These are phyloP conservation scores for Elachura formosa DNA, from an alignment of 2,113 vertebrate species.

Conservation along the genomic window DNA sequence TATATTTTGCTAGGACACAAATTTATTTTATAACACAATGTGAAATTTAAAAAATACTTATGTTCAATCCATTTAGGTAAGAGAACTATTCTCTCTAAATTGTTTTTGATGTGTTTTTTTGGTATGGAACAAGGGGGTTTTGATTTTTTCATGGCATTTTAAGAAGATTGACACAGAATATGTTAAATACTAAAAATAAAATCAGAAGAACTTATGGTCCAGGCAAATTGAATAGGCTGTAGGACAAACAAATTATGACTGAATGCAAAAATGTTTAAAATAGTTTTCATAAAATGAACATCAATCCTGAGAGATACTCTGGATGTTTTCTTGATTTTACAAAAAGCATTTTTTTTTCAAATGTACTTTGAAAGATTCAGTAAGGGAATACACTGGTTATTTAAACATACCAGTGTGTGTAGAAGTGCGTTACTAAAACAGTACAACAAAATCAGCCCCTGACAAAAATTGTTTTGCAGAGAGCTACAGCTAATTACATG, in stretches of 20 bases:
- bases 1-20: neutral
- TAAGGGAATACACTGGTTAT: neutral
- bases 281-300: neutral
- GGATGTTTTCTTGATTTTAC: neutral
- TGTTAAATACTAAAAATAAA: constrained; percentile 9
- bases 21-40: neutral
- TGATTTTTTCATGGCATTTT: neutral
- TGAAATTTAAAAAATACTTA: neutral
- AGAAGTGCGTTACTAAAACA: neutral
- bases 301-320: neutral
- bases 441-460: neutral
- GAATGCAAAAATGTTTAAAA: neutral
- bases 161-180: neutral
- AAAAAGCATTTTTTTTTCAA: neutral
- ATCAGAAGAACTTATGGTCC: neutral
- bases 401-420: neutral
- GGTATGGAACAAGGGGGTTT: neutral
- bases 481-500: neutral
- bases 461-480: neutral
- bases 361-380: neutral
- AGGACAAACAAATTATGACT: neutral
- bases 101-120: neutral
- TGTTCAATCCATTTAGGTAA: neutral
- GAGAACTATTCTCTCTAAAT: neutral
- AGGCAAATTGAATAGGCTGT: neutral